Evolutionary conservation across 1,140 invertebrate genomes (phyloP).

Genomic region (Mamestra configurata): DNA sequence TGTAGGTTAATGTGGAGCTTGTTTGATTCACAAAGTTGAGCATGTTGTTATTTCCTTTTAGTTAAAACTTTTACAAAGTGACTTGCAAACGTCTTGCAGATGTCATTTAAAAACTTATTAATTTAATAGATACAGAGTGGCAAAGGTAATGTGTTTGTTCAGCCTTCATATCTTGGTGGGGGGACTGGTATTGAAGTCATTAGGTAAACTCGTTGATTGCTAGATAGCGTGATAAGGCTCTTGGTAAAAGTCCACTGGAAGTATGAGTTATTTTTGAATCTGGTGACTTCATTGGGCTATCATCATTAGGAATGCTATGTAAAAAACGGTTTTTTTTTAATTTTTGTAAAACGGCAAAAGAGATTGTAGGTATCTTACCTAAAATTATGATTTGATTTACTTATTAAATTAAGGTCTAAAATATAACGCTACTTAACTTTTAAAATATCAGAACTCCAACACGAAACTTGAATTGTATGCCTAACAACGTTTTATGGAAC

Average conservation of each 20-base stretch:
- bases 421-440: not conserved
- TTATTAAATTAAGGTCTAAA: no score
- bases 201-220: conserved; percentile 34
- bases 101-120: conserved; percentile 4
- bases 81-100: not conserved
- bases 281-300: conserved; percentile 17
- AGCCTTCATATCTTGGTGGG: conserved; percentile 1
- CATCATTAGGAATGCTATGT: not conserved
- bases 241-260: not conserved
- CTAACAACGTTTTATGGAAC: not conserved
- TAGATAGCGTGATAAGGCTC: conserved; percentile 26
- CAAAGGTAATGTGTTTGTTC: not conserved
- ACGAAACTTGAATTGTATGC: not conserved
- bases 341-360: not conserved
- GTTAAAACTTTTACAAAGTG: not conserved
- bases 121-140: conserved; percentile 9
- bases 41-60: not conserved
- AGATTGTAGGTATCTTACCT: no score
- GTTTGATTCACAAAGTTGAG: not conserved
- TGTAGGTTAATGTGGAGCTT: no score
- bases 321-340: not conserved
- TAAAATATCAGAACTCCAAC: no score
- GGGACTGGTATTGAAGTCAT: not conserved
- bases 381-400: no score
- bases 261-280: conserved; percentile 6